Conservation (phyloP, 2,113 vertebrate species). For the Ceyx margarethae region DNA sequence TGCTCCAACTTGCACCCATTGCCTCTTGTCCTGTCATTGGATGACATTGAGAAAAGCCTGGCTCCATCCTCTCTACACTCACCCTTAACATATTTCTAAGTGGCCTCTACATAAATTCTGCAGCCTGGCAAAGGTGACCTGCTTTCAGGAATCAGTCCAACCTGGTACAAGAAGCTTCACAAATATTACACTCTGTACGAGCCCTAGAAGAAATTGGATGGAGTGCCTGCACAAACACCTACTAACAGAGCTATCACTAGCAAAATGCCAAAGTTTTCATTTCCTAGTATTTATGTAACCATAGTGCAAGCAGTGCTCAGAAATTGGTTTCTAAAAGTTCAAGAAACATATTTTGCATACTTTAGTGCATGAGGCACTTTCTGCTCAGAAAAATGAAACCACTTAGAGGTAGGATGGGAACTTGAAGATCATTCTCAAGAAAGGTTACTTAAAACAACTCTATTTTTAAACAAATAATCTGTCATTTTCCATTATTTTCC, state of each 20-base stretch:
- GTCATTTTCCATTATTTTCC: neutral
- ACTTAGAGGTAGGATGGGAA: neutral
- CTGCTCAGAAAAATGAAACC: neutral
- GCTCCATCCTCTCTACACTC: too few species aligned
- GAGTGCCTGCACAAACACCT: neutral
- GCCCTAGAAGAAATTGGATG: neutral
- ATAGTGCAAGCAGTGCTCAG: neutral
- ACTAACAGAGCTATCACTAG: neutral
- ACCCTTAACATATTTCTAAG: neutral
- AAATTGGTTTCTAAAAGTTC: neutral
- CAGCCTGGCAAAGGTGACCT: neutral
- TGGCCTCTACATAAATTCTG: neutral
- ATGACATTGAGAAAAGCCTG: too few species aligned
- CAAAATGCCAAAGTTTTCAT: neutral
- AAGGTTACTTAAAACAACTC: neutral
- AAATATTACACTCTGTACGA: neutral
- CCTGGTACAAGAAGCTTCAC: neutral
- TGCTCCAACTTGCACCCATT: too few species aligned
- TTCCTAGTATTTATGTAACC: neutral
- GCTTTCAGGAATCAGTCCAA: neutral
- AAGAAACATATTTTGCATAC: neutral
- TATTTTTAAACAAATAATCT: neutral
- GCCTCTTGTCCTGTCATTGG: too few species aligned
- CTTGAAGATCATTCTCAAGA: neutral
- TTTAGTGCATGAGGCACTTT: neutral